Evolutionary conservation across 2,888 invertebrate species (phyloP).

Genomic region (Drosophila mettleri): DNA sequence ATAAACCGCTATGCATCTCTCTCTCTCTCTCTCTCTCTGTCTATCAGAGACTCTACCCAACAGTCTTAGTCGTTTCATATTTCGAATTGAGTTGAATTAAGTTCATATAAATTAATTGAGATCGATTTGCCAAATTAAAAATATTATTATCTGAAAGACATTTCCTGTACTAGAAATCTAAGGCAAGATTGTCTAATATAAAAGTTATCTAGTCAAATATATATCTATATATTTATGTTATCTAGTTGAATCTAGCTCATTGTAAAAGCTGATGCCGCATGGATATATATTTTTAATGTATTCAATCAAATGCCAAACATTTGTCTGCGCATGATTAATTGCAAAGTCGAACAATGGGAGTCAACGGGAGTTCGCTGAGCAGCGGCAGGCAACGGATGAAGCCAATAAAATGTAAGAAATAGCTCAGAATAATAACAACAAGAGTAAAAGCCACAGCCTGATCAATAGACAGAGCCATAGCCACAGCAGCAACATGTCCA

Average conservation of each 20-base stretch:
- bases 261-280: too few relatives aligned
- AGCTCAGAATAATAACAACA: slow-evolving; percentile 37
- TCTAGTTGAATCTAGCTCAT: too few relatives aligned
- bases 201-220: not conserved
- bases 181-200: not conserved
- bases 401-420: slow-evolving; percentile 25
- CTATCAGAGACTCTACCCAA: not conserved
- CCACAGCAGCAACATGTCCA: slow-evolving; percentile 37
- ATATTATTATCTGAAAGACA: too few relatives aligned
- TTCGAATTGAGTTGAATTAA: not conserved
- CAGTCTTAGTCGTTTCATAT: not conserved
- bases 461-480: not conserved
- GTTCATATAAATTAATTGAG: not conserved
- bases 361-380: slow-evolving; percentile 5
- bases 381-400: slow-evolving; percentile 11
- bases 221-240: too few relatives aligned
- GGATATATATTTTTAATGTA: not conserved
- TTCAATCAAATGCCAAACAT: slow-evolving; percentile 14
- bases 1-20: too few relatives aligned
- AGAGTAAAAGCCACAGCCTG: slow-evolving; percentile 29
- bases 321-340: slow-evolving; percentile 35
- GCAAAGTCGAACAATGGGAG: slow-evolving; percentile 19
- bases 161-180: not conserved
- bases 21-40: too few relatives aligned
- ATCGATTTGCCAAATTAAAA: not conserved